Conservation (phyloP, 2,888 invertebrate genomes). For the Adineta ricciae region DNA sequence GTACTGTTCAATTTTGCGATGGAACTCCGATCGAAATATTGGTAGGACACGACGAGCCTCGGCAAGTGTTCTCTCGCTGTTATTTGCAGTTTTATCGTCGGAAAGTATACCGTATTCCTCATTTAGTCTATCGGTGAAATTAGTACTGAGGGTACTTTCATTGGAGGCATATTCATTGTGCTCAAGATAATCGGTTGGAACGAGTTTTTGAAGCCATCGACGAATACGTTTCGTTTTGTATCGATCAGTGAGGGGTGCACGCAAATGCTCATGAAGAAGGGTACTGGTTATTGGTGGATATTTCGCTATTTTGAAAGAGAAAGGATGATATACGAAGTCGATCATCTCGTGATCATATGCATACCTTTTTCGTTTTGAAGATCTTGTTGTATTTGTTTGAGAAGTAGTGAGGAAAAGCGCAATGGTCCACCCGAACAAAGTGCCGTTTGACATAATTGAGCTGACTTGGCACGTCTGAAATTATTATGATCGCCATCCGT, state of each 20-base stretch:
- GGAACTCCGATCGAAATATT: neutral
- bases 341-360: too few relatives aligned
- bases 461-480: neutral
- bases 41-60: neutral
- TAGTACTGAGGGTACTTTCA: neutral
- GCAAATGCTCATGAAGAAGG: neutral
- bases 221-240: constrained; percentile 11
- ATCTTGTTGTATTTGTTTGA: neutral
- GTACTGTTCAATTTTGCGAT: neutral
- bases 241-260: neutral
- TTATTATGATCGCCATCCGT: neutral
- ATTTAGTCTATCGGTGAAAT: neutral
- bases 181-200: neutral
- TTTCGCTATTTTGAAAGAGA: neutral
- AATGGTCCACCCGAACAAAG: neutral
- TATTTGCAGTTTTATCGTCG: neutral
- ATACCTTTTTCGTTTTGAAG: neutral
- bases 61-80: neutral
- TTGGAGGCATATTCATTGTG: neutral
- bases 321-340: too few relatives aligned
- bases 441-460: neutral
- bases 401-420: neutral
- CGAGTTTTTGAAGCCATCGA: neutral
- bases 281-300: constrained; percentile 1
- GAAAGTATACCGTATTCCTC: too few relatives aligned